Evolutionary conservation across 2,888 invertebrate species (phyloP).

Genomic region (Stictocephala bisonia): DNA sequence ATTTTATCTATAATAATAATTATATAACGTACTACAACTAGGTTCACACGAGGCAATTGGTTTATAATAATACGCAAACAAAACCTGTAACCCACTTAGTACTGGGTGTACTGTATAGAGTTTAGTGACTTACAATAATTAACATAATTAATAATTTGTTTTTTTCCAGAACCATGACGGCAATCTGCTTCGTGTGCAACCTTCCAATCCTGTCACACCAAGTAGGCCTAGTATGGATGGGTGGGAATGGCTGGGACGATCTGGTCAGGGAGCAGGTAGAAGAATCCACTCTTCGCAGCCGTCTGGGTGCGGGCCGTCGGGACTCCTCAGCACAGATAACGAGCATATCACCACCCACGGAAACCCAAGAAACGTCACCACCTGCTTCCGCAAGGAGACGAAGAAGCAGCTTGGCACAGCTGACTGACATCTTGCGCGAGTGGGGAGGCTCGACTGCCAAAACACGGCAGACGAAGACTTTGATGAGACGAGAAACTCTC

Average conservation of each 20-base stretch:
- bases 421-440: slow-evolving; percentile 88
- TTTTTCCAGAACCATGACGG: slow-evolving; percentile 85
- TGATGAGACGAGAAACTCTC: slow-evolving; percentile 86
- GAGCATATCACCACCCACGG: slow-evolving; percentile 82
- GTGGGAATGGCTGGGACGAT: slow-evolving; percentile 95
- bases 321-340: slow-evolving; percentile 94
- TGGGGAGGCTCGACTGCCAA: slow-evolving; percentile 75
- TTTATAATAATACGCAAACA: no score
- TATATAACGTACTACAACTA: no score
- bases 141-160: not conserved
- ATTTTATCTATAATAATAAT: no score
- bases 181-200: slow-evolving; percentile 97
- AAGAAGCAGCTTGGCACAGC: slow-evolving; percentile 86
- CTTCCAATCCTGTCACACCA: slow-evolving; percentile 94
- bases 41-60: no score
- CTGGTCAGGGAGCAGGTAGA: slow-evolving; percentile 87
- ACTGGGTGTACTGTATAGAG: not conserved
- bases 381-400: slow-evolving; percentile 72
- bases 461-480: slow-evolving; percentile 68
- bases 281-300: slow-evolving; percentile 85
- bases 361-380: slow-evolving; percentile 78
- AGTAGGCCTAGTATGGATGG: slow-evolving; percentile 93
- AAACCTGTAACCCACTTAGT: no score
- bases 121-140: not conserved
- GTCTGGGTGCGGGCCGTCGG: slow-evolving; percentile 81